Base-by-base conservation (phyloP, 2,113 vertebrate species). In the Crotophaga sulcirostris region DNA sequence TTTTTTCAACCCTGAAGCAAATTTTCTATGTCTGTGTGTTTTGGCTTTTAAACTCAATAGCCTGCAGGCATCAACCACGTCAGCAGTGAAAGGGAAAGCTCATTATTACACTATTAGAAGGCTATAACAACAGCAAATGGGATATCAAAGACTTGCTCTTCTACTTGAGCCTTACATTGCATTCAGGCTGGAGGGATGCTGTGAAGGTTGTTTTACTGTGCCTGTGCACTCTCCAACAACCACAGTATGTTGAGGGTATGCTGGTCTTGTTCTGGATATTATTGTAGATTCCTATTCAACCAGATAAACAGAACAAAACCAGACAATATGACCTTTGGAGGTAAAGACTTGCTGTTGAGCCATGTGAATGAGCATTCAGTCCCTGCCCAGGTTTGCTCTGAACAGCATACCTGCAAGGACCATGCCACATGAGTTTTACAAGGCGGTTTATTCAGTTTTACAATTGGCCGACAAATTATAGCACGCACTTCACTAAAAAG, bases 1-100 rank as follows among this genome's bases (percentile, higher is more conserved):
- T 93, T 95, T 94, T 97, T 95, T 96, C 94, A 97, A 94, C 95
- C 90, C 84, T 82, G 90, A 81, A 88, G 47, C 44, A 79, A 89
- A 90, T 91, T 87, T 87, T 93, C 69, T 89, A 26, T 64, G 93
- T 79, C 72, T 92, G 82, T 92, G 28, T 97, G 44, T 94, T 94
- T 97, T 96, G 96, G 76, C 80, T 92, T 93, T 95, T 74, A 64
- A 54, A 73, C 82, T 95, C 78, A 89, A 52, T 66, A 96, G 86
- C 90, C 92, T 93, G 56, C 92, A 95, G 87, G 91, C 64, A 49
- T 60, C 44, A 67, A 56, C 28, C 74, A 84, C 36, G 42, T 84
- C 74, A 86, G 58, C 55, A 93, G 94, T 92, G 86, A 81, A 97
- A 94, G 70, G 89, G 90, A 93, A 97, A 93, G 90, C 67, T 95